Evolutionary conservation across 2,888 invertebrate species (phyloP), one percentile per base, ranked within the genome.

Genomic region (Rhodophaea formosa): DNA sequence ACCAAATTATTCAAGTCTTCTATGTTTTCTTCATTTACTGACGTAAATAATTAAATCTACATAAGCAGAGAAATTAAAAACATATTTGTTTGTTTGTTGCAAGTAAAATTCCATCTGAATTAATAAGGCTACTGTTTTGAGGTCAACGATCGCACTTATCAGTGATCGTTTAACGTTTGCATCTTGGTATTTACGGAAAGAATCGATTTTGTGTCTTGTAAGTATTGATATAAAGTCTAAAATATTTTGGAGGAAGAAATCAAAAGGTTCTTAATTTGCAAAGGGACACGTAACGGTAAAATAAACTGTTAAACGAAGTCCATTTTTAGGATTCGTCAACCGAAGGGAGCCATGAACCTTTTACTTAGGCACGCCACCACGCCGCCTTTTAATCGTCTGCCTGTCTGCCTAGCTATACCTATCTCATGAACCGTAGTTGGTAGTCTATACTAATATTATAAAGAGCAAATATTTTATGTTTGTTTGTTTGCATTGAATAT

Each of bases 221-320:
- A 0, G 1, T 5, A 42, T 14, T n/a, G 3, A 17, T 8, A 32
- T 65, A 65, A 23, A 59, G 61, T 59, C 32, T 54, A 61, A 57
- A 57, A 53, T 56, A 10, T 6, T 10, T 39, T 2, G n/a, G 12
- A 39, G n/a, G 15, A 29, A 14, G 30, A 45, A 51, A 54, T 6
- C 60, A 60, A 63, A 61, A 69, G 66, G 59, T 59, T 58, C 64
- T 59, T 64, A 75, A 66, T 79, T 82, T 74, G 71, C 80, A 70
- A 87, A 86, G 86, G 88, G 84, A 84, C 82, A 76, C 74, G 77
- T 82, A 88, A 85, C 88, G 77, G 88, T 81, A 74, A 71, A 75
- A 74, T 85, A 39, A 86, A 84, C 88, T 80, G 88, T 84, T 73
- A 75, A 75, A 79, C 83, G 82, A 70, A 71, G 75, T 79, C 77